Percentiles rank a stretch among this genome's conserved stretches.
phyloP scores from a whole-genome alignment of 2,797 vertebrate species.

The Chelidonichthys spinosus region DNA sequence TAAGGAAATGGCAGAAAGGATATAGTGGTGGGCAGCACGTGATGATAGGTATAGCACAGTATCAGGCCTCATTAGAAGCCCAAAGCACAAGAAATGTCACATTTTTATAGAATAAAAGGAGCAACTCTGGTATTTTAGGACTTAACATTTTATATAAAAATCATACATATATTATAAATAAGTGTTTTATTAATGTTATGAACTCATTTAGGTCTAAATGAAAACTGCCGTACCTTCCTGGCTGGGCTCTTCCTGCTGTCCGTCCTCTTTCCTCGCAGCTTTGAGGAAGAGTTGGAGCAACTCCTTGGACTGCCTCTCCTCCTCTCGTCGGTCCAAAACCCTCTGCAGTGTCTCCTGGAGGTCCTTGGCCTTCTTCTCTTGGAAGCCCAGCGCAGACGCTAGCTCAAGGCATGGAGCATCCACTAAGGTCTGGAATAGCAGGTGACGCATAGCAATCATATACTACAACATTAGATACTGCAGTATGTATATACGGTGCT shows the following conservation, averaged over 20 bases:
- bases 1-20: too few relatives aligned
- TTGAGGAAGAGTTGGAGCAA: constrained; percentile 91
- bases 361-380: constrained; percentile 68
- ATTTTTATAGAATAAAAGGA: neutral
- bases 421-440: constrained; percentile 85
- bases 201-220: neutral
- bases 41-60: too few relatives aligned
- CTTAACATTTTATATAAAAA: neutral
- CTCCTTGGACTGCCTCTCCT: constrained; percentile 91
- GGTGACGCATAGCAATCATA: constrained; percentile 4
- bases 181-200: neutral
- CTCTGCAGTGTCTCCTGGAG: constrained; percentile 91
- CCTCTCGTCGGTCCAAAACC: constrained; percentile 90
- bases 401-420: constrained; percentile 86
- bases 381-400: constrained; percentile 85
- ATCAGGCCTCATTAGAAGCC: too few relatives aligned
- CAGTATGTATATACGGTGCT: neutral
- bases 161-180: neutral
- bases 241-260: constrained; percentile 34
- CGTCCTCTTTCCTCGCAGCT: constrained; percentile 77
- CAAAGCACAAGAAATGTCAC: too few relatives aligned
- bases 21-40: too few relatives aligned
- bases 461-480: neutral
- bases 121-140: neutral
- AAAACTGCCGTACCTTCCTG: constrained; percentile 60